These are phyloP conservation scores for Hydrolagus colliei DNA, from an alignment of 2,797 vertebrate species.

Conservation along the genomic window DNA sequence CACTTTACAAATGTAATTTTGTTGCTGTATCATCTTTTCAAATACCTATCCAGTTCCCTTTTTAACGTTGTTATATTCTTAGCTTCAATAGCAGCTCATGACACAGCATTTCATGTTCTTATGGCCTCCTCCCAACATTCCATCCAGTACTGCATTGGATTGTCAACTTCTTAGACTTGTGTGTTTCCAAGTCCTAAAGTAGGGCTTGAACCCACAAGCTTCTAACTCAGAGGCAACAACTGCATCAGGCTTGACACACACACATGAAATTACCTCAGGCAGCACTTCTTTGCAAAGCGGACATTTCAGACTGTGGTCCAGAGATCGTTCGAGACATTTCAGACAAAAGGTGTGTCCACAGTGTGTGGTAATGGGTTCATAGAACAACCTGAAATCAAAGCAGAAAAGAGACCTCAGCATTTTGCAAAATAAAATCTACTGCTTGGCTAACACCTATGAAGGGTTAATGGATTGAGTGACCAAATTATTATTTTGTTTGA, in stretches of 20 bases:
- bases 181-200: no score
- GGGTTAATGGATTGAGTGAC: no score
- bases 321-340: conserved; percentile 68
- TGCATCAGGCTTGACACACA: no score
- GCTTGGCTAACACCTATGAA: no score
- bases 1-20: no score
- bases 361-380: conserved; percentile 69
- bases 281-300: conserved; percentile 69
- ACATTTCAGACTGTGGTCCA: conserved; percentile 69
- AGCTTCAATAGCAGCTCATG: background rate
- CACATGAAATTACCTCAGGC: conserved; percentile 53
- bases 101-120: background rate
- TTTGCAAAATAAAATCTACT: conserved; percentile 35
- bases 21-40: no score
- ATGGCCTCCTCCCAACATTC: no score
- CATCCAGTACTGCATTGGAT: no score
- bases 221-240: background rate
- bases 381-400: conserved; percentile 60
- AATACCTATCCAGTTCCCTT: background rate
- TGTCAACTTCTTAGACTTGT: no score
- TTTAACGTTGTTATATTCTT: background rate
- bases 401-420: conserved; percentile 46
- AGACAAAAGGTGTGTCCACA: conserved; percentile 73
- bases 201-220: background rate
- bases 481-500: no score